Evolutionary conservation across 2,888 invertebrate genomes (phyloP), one percentile per base, ranked within the genome.

Genomic region (Epirrhoe tristata): DNA sequence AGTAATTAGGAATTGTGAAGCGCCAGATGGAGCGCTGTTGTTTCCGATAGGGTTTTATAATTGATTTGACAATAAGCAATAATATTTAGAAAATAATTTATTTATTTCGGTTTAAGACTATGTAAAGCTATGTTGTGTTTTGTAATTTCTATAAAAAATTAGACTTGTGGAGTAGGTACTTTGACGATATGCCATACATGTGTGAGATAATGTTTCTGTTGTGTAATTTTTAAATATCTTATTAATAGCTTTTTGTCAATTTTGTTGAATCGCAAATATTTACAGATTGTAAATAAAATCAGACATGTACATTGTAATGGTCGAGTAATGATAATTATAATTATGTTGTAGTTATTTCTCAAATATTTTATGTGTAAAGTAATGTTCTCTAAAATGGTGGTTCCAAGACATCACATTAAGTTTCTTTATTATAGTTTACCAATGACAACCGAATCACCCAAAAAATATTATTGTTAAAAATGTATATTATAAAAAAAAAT

Each of bases 21-120:
- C 62, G 62, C 54, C 7, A 46, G 2, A 6, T 10, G 73, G 73
- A 67, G 67, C 65, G 63, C 71, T 74, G 77, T 76, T 76, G 74
- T 76, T 76, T 70, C 77, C 75, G 72, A 69, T 84, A 82, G 83
- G 78, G 74, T 79, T 86, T 88, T 86, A 81, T n/a, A 83, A 86
- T 90, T 91, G 81, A 86, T 90, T 93, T 85, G 93, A 93, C 92
- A 92, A 91, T 92, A 93, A 93, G 92, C 88, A 85, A 88, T 87
- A 86, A 81, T 74, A 83, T 82, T 86, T 90, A 91, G 90, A 87
- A 77, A 82, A 81, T 91, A 84, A 90, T 88, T 92, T 91, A 93
- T 93, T 93, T 93, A 93, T 93, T 93, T 92, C 86, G 90, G 83
- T 89, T 86, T 93, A 93, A 88, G 92, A 88, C 87, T 88, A 89